These are phyloP conservation scores for Lycaon pictus DNA, from an alignment of 2,113 vertebrate genomes.

Conservation along the genomic window DNA sequence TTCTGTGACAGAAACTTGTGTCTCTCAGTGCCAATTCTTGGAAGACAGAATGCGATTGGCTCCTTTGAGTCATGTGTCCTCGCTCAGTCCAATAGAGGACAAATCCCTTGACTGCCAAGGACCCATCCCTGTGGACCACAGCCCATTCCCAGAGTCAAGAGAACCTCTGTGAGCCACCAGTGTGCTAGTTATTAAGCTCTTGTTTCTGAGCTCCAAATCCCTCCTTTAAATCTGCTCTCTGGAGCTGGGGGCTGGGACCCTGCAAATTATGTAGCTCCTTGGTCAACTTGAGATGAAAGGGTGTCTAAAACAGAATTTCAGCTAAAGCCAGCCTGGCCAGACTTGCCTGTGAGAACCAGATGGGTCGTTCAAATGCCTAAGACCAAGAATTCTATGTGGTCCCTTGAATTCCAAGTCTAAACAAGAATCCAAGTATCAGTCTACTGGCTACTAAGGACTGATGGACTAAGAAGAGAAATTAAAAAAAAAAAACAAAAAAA, in stretches of 20 bases:
- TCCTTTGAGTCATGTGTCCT: neutral
- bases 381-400: rapidly evolving
- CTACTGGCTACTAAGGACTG: neutral
- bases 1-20: neutral
- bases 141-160: neutral
- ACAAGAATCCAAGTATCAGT: neutral
- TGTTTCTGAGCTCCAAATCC: neutral
- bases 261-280: neutral
- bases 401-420: neutral
- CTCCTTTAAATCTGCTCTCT: neutral
- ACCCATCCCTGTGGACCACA: neutral
- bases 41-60: neutral
- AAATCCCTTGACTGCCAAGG: no score
- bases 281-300: neutral
- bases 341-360: neutral
- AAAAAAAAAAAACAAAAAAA: neutral
- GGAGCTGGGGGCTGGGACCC: neutral
- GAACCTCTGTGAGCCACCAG: neutral
- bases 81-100: neutral
- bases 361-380: neutral
- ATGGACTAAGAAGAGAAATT: neutral
- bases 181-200: neutral
- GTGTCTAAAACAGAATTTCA: neutral
- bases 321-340: neutral
- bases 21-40: neutral